phyloP scores from a whole-genome alignment of 2,797 vertebrate genomes.

The Aythya fuligula region DNA sequence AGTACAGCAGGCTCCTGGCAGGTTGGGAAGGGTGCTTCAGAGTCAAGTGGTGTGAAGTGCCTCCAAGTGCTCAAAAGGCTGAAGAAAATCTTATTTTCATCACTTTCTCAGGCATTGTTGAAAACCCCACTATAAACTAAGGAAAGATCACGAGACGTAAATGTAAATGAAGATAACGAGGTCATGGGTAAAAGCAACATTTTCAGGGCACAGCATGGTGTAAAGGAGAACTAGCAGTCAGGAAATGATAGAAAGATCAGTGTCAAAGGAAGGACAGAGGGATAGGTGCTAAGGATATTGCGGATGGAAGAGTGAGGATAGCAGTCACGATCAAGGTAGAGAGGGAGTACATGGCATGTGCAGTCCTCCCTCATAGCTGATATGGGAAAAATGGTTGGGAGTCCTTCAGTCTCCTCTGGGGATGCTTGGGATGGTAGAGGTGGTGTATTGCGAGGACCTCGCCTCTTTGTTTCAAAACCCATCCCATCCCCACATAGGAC shows the following conservation, averaged over 20 bases:
- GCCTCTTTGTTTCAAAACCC: not conserved
- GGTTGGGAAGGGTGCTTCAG: not conserved
- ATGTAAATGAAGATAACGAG: not conserved
- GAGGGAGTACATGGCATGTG: not conserved
- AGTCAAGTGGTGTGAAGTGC: not conserved
- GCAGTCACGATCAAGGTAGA: not conserved
- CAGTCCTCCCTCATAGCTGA: not conserved
- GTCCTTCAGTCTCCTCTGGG: not conserved
- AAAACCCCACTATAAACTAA: not conserved
- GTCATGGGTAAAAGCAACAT: not conserved
- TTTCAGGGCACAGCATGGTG: not conserved
- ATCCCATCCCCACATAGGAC: not conserved
- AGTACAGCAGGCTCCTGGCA: not conserved
- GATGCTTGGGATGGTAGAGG: not conserved
- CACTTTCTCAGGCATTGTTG: not conserved
- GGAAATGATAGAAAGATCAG: not conserved
- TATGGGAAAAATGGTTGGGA: not conserved
- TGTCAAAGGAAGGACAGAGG: not conserved
- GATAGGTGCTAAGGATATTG: not conserved
- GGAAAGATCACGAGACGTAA: not conserved
- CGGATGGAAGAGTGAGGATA: not conserved
- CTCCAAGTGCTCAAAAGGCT: not conserved
- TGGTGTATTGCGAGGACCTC: accelerated
- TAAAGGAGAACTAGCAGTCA: not conserved
- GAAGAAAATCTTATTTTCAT: not conserved